Evolutionary conservation across 2,797 vertebrate species (phyloP).

Genomic region (Calcarius lapponicus): DNA sequence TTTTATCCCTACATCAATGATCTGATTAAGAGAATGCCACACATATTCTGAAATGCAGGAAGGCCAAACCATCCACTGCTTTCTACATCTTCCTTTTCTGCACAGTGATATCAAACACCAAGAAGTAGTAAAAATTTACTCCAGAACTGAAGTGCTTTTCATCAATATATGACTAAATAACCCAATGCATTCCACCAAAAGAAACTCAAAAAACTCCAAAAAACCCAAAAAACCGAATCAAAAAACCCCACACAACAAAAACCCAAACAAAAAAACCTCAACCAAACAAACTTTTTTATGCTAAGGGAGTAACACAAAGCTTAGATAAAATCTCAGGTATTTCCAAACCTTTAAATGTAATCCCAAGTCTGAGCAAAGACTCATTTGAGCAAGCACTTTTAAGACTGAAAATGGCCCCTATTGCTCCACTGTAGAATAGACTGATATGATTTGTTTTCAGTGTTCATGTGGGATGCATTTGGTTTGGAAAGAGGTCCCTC

Average conservation of each 20-base stretch:
- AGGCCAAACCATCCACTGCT: background rate
- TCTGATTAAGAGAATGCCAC: background rate
- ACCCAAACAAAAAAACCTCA: background rate
- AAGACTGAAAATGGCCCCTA: background rate
- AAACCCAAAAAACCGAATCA: background rate
- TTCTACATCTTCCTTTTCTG: background rate
- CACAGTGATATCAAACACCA: background rate
- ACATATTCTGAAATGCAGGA: background rate
- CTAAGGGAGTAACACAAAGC: background rate
- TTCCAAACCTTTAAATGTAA: background rate
- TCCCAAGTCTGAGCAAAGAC: background rate
- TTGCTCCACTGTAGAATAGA: background rate
- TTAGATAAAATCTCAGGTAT: background rate
- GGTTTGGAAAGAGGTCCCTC: constrained; percentile 12
- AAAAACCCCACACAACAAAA: background rate
- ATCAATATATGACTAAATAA: background rate
- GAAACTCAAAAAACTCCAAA: too few species aligned
- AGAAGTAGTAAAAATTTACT: background rate
- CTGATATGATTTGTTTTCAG: constrained; percentile 19
- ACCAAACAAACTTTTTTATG: background rate
- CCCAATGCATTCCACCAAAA: background rate
- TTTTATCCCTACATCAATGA: background rate
- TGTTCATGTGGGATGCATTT: constrained; percentile 2
- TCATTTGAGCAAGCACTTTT: background rate
- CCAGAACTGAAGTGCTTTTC: background rate